Evolutionary conservation across 1,140 invertebrate genomes (phyloP).

Genomic region (Drosophila kanapiae): DNA sequence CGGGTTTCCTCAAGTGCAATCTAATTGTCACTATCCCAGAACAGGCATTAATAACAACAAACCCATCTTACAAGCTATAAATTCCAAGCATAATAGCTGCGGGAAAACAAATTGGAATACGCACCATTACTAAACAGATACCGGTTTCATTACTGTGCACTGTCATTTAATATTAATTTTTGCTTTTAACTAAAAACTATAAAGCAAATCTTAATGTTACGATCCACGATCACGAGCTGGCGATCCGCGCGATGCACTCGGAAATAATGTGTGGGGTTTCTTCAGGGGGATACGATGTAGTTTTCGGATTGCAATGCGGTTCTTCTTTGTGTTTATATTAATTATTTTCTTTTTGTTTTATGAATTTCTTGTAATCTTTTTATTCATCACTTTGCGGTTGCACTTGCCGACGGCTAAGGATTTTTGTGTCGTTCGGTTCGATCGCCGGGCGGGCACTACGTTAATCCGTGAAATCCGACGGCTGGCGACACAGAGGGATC

Average conservation of each 20-base stretch:
- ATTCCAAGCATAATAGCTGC: slow-evolving; percentile 2
- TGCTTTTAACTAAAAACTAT: slow-evolving; percentile 69
- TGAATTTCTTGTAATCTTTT: slow-evolving; percentile 10
- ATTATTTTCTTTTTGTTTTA: neutral
- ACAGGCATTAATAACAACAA: slow-evolving; percentile 14
- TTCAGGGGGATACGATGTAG: neutral
- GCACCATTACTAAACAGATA: slow-evolving; percentile 85
- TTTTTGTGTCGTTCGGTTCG: slow-evolving; percentile 20
- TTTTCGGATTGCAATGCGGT: slow-evolving; percentile 1
- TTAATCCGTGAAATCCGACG: slow-evolving; percentile 35
- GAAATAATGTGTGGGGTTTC: neutral
- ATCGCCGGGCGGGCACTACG: slow-evolving; percentile 27
- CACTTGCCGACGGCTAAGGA: slow-evolving; percentile 44
- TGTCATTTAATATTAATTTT: slow-evolving; percentile 84
- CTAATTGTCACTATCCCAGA: slow-evolving; percentile 27
- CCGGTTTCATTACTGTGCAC: slow-evolving; percentile 85
- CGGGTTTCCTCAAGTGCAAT: slow-evolving; percentile 25
- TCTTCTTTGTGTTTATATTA: neutral
- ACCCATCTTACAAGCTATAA: slow-evolving; percentile 21
- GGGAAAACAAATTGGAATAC: slow-evolving; percentile 49
- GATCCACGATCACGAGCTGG: slow-evolving; percentile 27
- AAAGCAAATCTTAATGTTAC: slow-evolving; percentile 57
- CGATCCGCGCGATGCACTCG: slow-evolving; percentile 17
- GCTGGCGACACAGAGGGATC: slow-evolving; percentile 11
- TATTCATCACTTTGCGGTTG: slow-evolving; percentile 6